These are phyloP conservation scores for Cyclura pinguis DNA, from an alignment of 2,797 vertebrate genomes.

Conservation along the genomic window DNA sequence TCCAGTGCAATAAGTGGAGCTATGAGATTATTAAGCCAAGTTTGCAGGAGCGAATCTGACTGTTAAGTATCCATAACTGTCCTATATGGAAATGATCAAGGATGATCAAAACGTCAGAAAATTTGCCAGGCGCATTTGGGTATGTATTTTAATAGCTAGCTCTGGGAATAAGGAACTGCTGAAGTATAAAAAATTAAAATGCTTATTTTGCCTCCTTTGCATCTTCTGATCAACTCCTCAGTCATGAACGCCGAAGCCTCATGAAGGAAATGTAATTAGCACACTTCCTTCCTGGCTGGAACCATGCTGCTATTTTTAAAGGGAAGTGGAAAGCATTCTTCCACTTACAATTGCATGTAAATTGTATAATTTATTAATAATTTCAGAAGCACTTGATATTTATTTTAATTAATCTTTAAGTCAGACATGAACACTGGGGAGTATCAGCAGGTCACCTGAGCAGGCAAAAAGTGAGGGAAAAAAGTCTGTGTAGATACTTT, in stretches of 20 bases:
- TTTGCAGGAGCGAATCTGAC: not conserved
- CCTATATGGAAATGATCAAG: conserved; percentile 35
- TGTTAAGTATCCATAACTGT: conserved; percentile 1
- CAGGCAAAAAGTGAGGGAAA: conserved; percentile 35
- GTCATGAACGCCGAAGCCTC: conserved; percentile 54
- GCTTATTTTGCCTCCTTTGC: conserved; percentile 58
- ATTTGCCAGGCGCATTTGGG: conserved; percentile 17
- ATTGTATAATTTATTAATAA: conserved; percentile 76
- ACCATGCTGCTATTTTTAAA: conserved; percentile 72
- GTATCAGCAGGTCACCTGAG: conserved; percentile 72
- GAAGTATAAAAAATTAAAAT: conserved; percentile 68
- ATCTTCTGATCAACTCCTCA: conserved; percentile 67
- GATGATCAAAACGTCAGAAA: conserved; percentile 49
- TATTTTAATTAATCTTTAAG: conserved; percentile 79
- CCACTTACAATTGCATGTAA: conserved; percentile 73
- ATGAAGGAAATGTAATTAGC: conserved; percentile 67
- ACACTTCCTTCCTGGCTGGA: conserved; percentile 71
- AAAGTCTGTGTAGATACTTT: conserved; percentile 32
- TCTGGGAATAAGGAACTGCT: conserved; percentile 65
- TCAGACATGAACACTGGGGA: conserved; percentile 70
- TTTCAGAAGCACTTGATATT: conserved; percentile 78
- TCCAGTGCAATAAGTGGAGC: not conserved
- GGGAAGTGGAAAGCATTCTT: conserved; percentile 67
- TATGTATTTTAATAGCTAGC: conserved; percentile 58
- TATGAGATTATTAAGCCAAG: not conserved